Base-by-base conservation (phyloP, 2,113 vertebrate genomes). In the Ciconia stormi region DNA sequence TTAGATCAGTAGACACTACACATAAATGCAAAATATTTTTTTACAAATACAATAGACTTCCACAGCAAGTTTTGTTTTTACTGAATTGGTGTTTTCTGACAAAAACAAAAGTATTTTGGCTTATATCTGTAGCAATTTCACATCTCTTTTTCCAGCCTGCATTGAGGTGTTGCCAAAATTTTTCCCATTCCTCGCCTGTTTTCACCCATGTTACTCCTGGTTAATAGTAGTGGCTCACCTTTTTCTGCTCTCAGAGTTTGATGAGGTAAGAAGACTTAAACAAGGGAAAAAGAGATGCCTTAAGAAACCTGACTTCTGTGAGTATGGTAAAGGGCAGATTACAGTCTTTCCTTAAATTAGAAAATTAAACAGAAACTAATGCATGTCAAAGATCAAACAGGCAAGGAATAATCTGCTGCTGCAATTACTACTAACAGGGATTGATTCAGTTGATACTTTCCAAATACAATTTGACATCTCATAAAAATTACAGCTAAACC, bases 401-500 rank as follows among this genome's bases (percentile, higher is more conserved):
- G 59, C 65, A 92, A 90, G 58, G 77, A 92, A 80, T 79, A 84
- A 44, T 81, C 61, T 90, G 63, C 65, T 90, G 70, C 44, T 82
- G 67, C 67, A 89, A 87, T 65, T 95, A 71, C 22, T 78, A n/a
- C 67, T 86, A 95, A 80, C 61, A 91, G 16, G 86, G 61, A 73
- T 18, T 82, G 87, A 78, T 74, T 92, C 50, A 91, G 59, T 66
- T 89, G 61, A 91, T 84, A 70, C 23, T 95, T 95, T 93, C n/a
- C 67, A 95, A 97, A 90, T 95, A 88, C 38, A 66, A 85, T 38
- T 49, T 96, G 83, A 95, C 82, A 95, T 86, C 62, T 94, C 72
- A 94, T 91, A 95, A 97, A 97, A 95, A 74, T 91, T 94, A 94
- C 84, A 96, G 95, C 91, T 95, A 95, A 96, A 95, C 63, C 79